Conservation (phyloP, 1,140 invertebrate species). For the Trachymyrmex septentrionalis region DNA sequence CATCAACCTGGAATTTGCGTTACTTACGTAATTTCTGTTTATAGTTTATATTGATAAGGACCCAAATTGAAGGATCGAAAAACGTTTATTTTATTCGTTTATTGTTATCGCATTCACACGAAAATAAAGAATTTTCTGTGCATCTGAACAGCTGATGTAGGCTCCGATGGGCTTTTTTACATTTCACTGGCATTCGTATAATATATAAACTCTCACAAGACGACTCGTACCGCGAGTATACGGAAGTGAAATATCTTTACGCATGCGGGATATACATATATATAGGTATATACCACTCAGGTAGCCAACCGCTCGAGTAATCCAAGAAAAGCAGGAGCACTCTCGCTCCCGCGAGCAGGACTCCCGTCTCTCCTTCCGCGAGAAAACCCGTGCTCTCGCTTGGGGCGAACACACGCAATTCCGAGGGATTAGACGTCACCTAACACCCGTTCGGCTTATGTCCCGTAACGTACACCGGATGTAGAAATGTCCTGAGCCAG, state of each 20-base stretch:
- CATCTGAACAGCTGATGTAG: no score
- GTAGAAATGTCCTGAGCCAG: conserved; percentile 76
- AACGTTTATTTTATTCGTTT: no score
- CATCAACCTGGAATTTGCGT: no score
- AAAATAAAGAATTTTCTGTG: no score
- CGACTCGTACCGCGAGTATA: not conserved
- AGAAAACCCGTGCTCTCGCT: not conserved
- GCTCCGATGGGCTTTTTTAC: no score
- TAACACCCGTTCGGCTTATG: conserved; percentile 71
- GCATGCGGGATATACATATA: not conserved
- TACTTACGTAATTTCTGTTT: no score
- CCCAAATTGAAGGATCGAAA: no score
- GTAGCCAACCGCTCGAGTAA: conserved; percentile 34
- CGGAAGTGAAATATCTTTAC: not conserved
- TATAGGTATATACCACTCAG: conserved; percentile 15
- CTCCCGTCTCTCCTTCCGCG: conserved; percentile 7
- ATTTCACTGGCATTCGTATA: no score
- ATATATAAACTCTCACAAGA: not conserved
- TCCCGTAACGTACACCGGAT: conserved; percentile 76
- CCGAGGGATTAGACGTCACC: conserved; percentile 74
- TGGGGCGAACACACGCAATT: conserved; percentile 46
- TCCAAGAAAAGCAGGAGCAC: conserved; percentile 1
- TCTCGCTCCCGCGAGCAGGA: conserved; percentile 2
- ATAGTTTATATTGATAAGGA: no score
- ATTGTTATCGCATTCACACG: no score